phyloP scores from a whole-genome alignment of 2,888 invertebrate species.

The Xanthorhoe spadicearia region DNA sequence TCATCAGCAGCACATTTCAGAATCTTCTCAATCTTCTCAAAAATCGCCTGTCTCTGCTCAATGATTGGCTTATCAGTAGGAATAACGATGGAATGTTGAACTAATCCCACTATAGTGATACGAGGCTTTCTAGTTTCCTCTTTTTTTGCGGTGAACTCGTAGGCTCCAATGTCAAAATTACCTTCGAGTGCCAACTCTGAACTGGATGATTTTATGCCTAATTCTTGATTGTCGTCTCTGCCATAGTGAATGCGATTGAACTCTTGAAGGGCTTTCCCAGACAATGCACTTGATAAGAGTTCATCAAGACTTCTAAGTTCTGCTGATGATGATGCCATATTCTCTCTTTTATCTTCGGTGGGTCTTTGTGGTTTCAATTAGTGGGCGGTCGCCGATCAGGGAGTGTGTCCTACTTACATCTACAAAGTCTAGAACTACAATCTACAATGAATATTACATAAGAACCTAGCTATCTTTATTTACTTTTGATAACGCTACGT shows the following conservation, averaged over 20 bases:
- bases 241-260: conserved; percentile 93
- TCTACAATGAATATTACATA: no score
- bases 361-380: no score
- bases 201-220: conserved; percentile 82
- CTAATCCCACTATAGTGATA: conserved; percentile 91
- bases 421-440: no score
- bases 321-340: conserved; percentile 56
- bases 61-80: conserved; percentile 90
- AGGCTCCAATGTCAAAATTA: conserved; percentile 91
- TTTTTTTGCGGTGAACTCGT: conserved; percentile 86
- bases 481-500: no score
- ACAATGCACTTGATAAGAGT: conserved; percentile 57
- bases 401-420: no score
- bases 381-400: no score
- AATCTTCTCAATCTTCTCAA: conserved; percentile 89
- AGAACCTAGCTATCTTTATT: no score
- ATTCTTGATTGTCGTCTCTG: conserved; percentile 81
- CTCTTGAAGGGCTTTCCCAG: conserved; percentile 84
- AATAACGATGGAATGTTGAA: conserved; percentile 93
- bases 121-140: conserved; percentile 90
- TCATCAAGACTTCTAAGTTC: conserved; percentile 69
- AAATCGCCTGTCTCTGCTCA: conserved; percentile 91
- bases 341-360: not conserved
- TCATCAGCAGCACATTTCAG: conserved; percentile 90
- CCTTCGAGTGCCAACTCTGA: conserved; percentile 75